phyloP scores from a whole-genome alignment of 2,113 vertebrate species.

The Megalops atlanticus region DNA sequence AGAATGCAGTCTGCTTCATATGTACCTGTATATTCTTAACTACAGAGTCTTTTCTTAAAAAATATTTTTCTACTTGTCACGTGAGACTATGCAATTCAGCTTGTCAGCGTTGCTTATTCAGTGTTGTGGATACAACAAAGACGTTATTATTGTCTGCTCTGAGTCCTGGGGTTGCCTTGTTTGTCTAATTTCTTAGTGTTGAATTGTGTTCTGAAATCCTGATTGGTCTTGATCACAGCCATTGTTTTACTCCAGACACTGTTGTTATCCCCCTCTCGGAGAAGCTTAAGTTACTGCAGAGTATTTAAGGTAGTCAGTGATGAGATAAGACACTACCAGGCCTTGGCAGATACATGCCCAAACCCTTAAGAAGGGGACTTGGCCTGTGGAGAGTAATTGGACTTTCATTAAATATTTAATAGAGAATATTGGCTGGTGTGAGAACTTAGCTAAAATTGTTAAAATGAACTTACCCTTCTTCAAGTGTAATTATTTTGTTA shows the following conservation, averaged over 20 bases:
- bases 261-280: slow-evolving; percentile 11
- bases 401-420: no score
- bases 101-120: background rate
- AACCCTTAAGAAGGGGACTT: no score
- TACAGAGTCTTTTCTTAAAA: no score
- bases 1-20: no score
- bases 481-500: no score
- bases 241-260: background rate
- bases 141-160: background rate
- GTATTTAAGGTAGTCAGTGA: background rate
- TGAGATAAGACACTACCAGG: background rate
- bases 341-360: no score
- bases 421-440: no score
- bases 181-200: slow-evolving; percentile 9
- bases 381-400: no score
- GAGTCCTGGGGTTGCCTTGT: background rate
- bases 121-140: background rate
- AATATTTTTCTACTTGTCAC: background rate
- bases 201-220: background rate
- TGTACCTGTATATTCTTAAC: no score
- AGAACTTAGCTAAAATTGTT: no score
- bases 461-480: no score
- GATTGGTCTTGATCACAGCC: slow-evolving; percentile 2
- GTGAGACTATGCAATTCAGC: background rate
- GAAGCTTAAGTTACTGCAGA: background rate